These are phyloP conservation scores for Hydractinia echinata DNA, from an alignment of 30 jellyfish, hydroid and myxozoan species.

Conservation along the genomic window DNA sequence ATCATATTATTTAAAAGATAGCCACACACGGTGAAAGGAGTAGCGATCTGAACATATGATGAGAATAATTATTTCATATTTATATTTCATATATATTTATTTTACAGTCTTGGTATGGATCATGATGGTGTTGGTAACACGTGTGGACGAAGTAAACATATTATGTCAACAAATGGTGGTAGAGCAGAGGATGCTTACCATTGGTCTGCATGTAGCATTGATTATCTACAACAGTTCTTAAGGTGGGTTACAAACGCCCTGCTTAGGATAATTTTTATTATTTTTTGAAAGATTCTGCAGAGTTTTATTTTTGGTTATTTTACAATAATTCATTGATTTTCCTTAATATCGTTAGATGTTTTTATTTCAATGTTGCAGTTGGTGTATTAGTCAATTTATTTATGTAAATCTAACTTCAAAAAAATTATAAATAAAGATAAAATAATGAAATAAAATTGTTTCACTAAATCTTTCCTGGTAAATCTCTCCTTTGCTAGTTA, in stretches of 20 bases:
- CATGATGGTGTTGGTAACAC: conserved; percentile 85
- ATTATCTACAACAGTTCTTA: conserved; percentile 57
- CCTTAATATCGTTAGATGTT: background rate
- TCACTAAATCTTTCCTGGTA: too few species aligned
- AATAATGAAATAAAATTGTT: too few species aligned
- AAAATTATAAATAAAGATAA: too few species aligned
- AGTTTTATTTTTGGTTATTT: background rate
- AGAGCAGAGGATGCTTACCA: conserved; percentile 63
- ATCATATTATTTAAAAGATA: background rate
- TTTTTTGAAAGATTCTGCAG: background rate
- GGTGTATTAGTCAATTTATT: too few species aligned
- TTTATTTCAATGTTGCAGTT: too few species aligned
- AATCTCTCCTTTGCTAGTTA: too few species aligned
- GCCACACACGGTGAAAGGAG: background rate
- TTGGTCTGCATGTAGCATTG: conserved; percentile 89
- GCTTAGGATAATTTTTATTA: background rate
- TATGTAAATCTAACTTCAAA: too few species aligned
- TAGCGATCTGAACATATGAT: background rate
- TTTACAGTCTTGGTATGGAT: conserved; percentile 83
- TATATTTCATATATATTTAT: background rate
- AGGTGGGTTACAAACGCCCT: conserved; percentile 39
- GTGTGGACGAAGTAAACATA: conserved; percentile 43
- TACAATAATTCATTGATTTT: background rate
- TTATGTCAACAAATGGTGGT: conserved; percentile 68
- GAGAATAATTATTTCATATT: background rate